Conservation (phyloP, 2,797 vertebrate genomes). For the Sphenopsis melanotis region DNA sequence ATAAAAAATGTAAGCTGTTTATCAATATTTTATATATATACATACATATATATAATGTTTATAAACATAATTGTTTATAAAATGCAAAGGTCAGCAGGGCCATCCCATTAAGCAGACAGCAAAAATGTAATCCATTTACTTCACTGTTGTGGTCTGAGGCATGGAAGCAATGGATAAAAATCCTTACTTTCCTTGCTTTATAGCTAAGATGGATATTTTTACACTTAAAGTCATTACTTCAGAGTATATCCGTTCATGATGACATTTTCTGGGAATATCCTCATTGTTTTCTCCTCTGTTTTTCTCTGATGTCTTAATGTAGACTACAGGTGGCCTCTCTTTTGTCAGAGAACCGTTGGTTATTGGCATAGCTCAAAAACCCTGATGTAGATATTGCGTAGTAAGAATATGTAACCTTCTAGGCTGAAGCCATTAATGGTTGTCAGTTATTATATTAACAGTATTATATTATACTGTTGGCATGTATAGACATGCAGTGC, state of each 20-base stretch:
- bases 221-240: neutral
- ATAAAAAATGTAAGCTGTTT: neutral
- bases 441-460: neutral
- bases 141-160: neutral
- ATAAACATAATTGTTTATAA: neutral
- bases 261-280: neutral
- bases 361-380: neutral
- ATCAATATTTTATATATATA: neutral
- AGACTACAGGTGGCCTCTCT: neutral
- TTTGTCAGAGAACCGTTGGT: neutral
- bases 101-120: neutral
- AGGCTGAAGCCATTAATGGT: neutral
- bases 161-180: neutral
- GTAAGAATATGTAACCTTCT: neutral
- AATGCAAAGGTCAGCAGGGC: neutral
- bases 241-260: rapidly evolving
- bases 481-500: neutral
- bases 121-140: neutral
- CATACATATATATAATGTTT: neutral
- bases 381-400: neutral
- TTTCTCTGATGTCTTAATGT: neutral
- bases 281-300: neutral
- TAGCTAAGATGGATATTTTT: neutral
- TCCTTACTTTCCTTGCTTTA: neutral
- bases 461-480: neutral